Base-by-base conservation (phyloP, 2,888 invertebrate genomes). In the Corbicula japonica region DNA sequence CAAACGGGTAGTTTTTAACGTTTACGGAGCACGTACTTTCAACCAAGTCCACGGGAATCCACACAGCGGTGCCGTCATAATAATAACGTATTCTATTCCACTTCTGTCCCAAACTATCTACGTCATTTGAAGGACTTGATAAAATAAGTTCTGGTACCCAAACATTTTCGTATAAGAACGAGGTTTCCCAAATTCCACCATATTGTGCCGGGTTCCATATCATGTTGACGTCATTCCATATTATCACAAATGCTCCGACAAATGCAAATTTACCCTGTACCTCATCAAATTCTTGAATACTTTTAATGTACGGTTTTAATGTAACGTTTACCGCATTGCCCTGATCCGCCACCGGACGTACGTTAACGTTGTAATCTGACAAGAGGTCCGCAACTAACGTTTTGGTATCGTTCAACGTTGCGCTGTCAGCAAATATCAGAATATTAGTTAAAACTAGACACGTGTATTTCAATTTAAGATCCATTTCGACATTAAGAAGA, bases 131-230 rank as follows among this genome's bases (percentile, higher is more conserved):
- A 0, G 85, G 83, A n/a, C 75, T 83, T 10, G 76, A 48, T 12
- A 85, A 38, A 1, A 85, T 76, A 0, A 85, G n/a, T 18, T 83
- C 74, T 5, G 85, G 85, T 41, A 71, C 54, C 85, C 85, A 85
- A 4, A 80, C 72, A 18, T 72, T 35, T 10, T 23, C 62, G 62
- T 75, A 79, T 3, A 69, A 44, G 21, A 74, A 12, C 15, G 35
- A 61, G 1, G 61, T 46, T 3, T 32, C 21, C 6, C 41, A 18
- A 2, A 74, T n/a, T 1, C 62, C 56, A 2, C 76, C 73, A 23
- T 82, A 74, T 6, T 28, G n/a, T 0, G 48, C 50, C 26, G 69
- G 60, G 28, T 61, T 18, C 78, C 79, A 79, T 8, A 54, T 56
- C 60, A 79, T 72, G 10, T n/a, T 50, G 1, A 44, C 52, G 35